These are phyloP conservation scores for Puntigrus tetrazona DNA, from an alignment of 2,113 vertebrate genomes.

Conservation along the genomic window DNA sequence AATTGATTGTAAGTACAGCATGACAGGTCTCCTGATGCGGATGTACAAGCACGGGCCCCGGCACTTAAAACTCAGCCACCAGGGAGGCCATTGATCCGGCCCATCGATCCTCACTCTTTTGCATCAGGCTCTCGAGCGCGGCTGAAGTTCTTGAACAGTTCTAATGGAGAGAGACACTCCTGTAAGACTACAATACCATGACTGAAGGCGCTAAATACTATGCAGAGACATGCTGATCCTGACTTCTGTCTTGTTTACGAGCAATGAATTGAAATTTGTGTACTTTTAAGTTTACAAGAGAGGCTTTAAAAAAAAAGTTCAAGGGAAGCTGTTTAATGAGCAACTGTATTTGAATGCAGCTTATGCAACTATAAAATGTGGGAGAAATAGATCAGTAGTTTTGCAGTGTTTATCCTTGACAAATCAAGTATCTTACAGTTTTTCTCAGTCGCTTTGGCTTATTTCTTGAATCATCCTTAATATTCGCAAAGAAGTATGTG, in stretches of 20 bases:
- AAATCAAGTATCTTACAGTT: neutral
- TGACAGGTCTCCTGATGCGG: conserved; percentile 77
- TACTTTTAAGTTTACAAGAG: neutral
- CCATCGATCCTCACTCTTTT: conserved; percentile 68
- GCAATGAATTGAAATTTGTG: neutral
- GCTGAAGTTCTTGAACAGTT: conserved; percentile 55
- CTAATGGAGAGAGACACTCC: conserved; percentile 53
- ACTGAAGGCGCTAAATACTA: neutral
- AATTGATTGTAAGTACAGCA: conserved; percentile 78
- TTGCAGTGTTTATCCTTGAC: neutral
- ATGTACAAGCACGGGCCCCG: conserved; percentile 61
- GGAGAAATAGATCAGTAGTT: neutral
- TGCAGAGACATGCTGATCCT: neutral
- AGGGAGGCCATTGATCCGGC: conserved; percentile 67
- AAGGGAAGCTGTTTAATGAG: neutral
- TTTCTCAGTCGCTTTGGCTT: no score
- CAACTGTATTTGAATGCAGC: neutral
- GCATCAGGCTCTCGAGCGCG: conserved; percentile 38
- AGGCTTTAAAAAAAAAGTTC: neutral
- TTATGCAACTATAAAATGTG: neutral
- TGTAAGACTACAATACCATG: neutral
- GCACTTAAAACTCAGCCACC: conserved; percentile 59
- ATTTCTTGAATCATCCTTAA: no score
- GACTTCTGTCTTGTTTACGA: neutral
- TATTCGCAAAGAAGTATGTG: no score